Conservation (phyloP, 2,797 vertebrate genomes). For the Natrix natrix region DNA sequence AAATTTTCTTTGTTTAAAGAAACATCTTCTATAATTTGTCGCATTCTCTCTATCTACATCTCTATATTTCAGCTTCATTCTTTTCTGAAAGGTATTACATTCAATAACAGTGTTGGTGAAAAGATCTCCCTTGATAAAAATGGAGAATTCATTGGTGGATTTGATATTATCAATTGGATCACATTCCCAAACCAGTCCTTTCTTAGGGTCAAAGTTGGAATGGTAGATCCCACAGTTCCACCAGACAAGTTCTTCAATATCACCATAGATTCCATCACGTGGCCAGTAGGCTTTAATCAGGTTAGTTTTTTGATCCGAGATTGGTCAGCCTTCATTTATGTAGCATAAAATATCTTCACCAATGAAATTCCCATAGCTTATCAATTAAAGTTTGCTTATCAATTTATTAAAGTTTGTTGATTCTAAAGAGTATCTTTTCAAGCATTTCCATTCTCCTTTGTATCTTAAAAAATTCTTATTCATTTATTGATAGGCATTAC, state of each 20-base stretch:
- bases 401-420: no score
- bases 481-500: background rate
- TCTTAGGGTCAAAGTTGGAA: background rate
- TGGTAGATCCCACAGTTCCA: background rate
- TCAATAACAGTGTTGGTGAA: constrained; percentile 4
- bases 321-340: background rate
- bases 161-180: constrained; percentile 15
- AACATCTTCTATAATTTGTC: background rate
- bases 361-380: background rate
- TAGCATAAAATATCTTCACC: background rate
- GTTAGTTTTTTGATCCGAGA: background rate
- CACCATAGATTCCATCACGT: background rate
- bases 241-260: background rate
- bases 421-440: no score
- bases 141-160: background rate
- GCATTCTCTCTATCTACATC: background rate
- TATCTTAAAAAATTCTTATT: background rate
- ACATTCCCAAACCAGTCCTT: constrained; percentile 9
- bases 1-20: background rate
- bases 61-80: background rate
- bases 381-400: no score
- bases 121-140: background rate
- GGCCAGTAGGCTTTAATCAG: background rate
- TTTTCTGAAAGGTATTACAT: background rate
- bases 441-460: no score